Conservation (phyloP, 2,113 vertebrate genomes). For the Ia io region DNA sequence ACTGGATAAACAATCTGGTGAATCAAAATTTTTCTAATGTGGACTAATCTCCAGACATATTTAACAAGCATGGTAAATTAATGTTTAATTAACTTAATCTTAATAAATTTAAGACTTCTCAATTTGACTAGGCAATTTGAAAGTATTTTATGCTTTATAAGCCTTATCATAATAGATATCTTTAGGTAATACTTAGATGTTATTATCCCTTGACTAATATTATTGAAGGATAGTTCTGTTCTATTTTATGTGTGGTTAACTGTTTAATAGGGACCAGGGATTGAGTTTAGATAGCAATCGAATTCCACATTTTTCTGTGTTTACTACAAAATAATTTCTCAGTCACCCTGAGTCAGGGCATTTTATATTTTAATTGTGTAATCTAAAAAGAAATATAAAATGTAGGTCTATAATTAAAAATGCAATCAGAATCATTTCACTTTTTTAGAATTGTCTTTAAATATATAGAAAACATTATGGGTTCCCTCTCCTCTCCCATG, state of each 20-base stretch:
- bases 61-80: not conserved
- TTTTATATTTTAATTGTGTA: not conserved
- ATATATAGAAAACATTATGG: not conserved
- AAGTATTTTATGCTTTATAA: not conserved
- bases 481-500: fast-evolving
- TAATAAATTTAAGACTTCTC: not conserved
- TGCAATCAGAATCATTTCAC: not conserved
- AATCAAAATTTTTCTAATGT: not conserved
- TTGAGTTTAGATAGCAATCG: not conserved
- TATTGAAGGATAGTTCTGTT: not conserved
- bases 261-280: not conserved
- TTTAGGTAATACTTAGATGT: not conserved
- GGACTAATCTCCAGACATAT: not conserved
- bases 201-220: not conserved
- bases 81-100: not conserved
- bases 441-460: not conserved
- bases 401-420: not conserved
- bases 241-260: not conserved
- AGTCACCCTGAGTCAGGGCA: not conserved
- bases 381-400: not conserved
- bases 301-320: not conserved
- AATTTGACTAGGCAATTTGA: not conserved
- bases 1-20: not conserved
- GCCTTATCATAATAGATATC: not conserved
- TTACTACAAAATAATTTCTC: not conserved